phyloP scores from a whole-genome alignment of 2,888 invertebrate genomes.

The Synanthedon formicaeformis region DNA sequence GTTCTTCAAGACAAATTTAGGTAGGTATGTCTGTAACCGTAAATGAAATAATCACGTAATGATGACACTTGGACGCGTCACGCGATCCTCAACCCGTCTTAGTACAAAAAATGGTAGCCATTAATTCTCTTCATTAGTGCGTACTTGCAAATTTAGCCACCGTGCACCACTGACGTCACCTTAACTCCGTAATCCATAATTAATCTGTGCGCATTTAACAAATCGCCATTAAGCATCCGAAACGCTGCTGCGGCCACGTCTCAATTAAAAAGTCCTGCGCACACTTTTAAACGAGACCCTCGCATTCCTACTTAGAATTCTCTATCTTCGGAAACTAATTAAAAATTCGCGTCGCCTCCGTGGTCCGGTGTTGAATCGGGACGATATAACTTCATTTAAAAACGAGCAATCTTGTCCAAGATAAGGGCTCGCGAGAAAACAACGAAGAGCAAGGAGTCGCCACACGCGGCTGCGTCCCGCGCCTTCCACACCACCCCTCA shows the following conservation, averaged over 20 bases:
- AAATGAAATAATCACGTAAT: slow-evolving; percentile 27
- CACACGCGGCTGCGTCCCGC: slow-evolving; percentile 54
- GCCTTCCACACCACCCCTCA: slow-evolving; percentile 3
- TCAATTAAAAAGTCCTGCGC: slow-evolving; percentile 61
- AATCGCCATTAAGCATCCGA: slow-evolving; percentile 42
- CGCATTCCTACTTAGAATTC: slow-evolving; percentile 64
- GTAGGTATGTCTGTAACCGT: slow-evolving; percentile 5
- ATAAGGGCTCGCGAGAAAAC: slow-evolving; percentile 67
- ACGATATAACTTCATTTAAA: slow-evolving; percentile 70
- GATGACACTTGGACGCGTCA: slow-evolving; percentile 27
- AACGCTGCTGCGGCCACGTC: slow-evolving; percentile 42
- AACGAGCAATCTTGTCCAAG: slow-evolving; percentile 68
- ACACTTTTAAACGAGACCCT: slow-evolving; percentile 49
- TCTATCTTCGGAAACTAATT: slow-evolving; percentile 70
- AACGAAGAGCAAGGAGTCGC: slow-evolving; percentile 60
- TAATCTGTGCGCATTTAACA: slow-evolving; percentile 50
- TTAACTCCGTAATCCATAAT: slow-evolving; percentile 51
- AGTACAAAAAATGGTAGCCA: slow-evolving; percentile 42
- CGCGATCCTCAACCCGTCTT: slow-evolving; percentile 39
- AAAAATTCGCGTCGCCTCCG: slow-evolving; percentile 66
- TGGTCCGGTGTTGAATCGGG: slow-evolving; percentile 61
- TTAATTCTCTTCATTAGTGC: slow-evolving; percentile 48
- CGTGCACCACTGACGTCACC: slow-evolving; percentile 27
- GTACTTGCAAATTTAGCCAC: slow-evolving; percentile 29
- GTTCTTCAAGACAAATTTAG: too few species aligned